Evolutionary conservation across 2,888 invertebrate genomes (phyloP).

Genomic region (Bombylius major): DNA sequence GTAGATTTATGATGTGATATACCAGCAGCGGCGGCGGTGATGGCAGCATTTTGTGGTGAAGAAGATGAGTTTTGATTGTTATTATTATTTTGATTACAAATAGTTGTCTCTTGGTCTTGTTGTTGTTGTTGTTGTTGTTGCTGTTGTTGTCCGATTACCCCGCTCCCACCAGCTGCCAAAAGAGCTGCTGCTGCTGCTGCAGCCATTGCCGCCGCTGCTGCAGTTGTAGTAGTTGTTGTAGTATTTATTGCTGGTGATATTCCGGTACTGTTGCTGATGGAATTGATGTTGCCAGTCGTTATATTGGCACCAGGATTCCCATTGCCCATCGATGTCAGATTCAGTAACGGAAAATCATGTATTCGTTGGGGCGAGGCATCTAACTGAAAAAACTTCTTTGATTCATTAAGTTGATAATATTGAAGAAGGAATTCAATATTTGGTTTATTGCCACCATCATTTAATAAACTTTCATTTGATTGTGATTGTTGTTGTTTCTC

Average conservation of each 20-base stretch:
- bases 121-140: conserved; percentile 1
- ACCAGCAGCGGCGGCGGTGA: conserved; percentile 42
- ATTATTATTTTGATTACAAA: neutral
- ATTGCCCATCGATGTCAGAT: conserved; percentile 15
- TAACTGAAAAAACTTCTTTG: conserved; percentile 38
- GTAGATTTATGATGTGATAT: conserved; percentile 10
- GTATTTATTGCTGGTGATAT: conserved; percentile 3
- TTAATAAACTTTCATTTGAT: neutral
- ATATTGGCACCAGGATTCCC: conserved; percentile 1
- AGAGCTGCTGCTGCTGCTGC: conserved; percentile 10
- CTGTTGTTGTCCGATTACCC: conserved; percentile 22
- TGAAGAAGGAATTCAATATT: conserved; percentile 32
- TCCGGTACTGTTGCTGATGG: conserved; percentile 11
- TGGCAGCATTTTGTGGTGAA: neutral
- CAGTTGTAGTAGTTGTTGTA: conserved; percentile 11
- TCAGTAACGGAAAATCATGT: conserved; percentile 26
- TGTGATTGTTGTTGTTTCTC: conserved; percentile 20
- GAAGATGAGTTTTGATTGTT: neutral
- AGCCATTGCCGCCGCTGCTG: conserved; percentile 6
- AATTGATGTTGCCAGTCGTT: conserved; percentile 10
- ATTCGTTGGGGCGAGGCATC: conserved; percentile 34
- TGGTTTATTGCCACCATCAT: conserved; percentile 23
- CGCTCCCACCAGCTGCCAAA: conserved; percentile 21
- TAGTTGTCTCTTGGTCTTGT: conserved; percentile 7
- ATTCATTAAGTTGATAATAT: conserved; percentile 35